Percentiles rank a stretch among this genome's conserved stretches.
Conservation (phyloP, 2,113 vertebrate genomes). For the Dolichallabes microphthalmus region DNA sequence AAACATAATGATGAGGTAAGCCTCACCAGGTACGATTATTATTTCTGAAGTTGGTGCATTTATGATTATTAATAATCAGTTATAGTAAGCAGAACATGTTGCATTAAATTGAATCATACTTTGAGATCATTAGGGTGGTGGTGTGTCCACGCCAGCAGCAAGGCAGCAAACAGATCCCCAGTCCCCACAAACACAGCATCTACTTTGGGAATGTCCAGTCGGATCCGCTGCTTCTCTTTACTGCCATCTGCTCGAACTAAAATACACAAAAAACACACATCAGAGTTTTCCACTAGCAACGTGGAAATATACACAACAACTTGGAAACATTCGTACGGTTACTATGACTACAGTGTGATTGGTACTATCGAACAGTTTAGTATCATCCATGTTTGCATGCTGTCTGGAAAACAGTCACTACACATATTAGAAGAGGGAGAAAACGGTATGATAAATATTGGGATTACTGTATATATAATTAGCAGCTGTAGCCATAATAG, state of each 20-base stretch:
- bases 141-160: constrained; percentile 95
- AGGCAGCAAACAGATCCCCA: constrained; percentile 91
- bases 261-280: not conserved
- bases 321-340: no score
- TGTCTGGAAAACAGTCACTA: no score
- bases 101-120: constrained; percentile 63
- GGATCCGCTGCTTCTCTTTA: constrained; percentile 78
- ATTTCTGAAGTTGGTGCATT: not conserved
- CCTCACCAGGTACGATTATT: not conserved
- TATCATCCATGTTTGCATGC: no score
- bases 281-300: not conserved
- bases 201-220: constrained; percentile 87
- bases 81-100: not conserved
- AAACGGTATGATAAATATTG: no score
- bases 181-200: constrained; percentile 95
- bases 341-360: not conserved
- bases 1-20: not conserved
- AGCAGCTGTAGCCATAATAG: no score
- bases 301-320: not conserved
- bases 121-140: constrained; percentile 90
- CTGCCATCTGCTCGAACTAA: constrained; percentile 71
- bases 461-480: no score
- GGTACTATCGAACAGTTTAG: not conserved
- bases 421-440: no score
- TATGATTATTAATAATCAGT: not conserved